Conservation (phyloP, 1,140 invertebrate species). For the Penaeus vannamei region DNA sequence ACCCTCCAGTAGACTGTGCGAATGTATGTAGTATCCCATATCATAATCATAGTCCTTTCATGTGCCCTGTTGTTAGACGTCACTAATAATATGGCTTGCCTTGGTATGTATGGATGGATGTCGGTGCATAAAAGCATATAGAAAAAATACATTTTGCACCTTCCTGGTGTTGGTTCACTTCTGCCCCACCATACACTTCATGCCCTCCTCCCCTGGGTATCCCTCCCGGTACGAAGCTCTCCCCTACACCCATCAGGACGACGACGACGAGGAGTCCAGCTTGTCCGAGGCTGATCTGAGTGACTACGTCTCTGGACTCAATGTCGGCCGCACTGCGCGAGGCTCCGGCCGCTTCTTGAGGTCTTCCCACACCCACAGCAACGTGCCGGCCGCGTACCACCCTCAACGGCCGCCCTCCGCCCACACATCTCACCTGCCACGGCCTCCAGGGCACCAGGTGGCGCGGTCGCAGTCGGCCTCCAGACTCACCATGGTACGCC, state of each 20-base stretch:
- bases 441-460: conserved; percentile 61
- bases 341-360: conserved; percentile 59
- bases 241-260: conserved; percentile 56
- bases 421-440: conserved; percentile 55
- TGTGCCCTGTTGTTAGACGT: no score
- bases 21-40: no score
- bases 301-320: conserved; percentile 62
- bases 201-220: no score
- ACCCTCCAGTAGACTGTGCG: no score
- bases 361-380: conserved; percentile 59
- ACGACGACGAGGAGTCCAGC: conserved; percentile 66
- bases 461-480: conserved; percentile 65
- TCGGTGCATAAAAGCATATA: no score
- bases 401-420: conserved; percentile 49
- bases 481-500: conserved; percentile 67
- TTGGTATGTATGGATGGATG: no score
- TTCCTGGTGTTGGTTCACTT: no score
- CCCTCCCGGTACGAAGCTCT: not conserved
- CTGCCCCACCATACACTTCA: no score
- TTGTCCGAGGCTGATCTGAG: conserved; percentile 66
- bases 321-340: conserved; percentile 22
- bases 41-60: no score
- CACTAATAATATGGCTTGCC: no score
- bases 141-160: no score
- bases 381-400: conserved; percentile 56